A percentile compares a stretch with the other conserved stretches of the same genome.
Conservation (phyloP, 2,888 invertebrate genomes). For the Carcina quercana region DNA sequence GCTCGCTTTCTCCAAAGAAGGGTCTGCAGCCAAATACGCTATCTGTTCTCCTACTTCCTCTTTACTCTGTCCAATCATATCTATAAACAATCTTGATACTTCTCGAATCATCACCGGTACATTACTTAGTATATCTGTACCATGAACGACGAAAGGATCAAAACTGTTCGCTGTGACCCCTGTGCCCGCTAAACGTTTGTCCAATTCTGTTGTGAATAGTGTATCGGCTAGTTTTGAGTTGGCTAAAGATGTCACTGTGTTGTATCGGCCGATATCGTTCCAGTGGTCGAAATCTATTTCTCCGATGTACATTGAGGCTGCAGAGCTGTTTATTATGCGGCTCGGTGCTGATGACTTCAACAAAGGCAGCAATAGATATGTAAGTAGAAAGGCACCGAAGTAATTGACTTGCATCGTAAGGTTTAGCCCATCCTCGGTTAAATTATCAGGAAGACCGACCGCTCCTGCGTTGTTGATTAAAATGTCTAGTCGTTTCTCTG, state of each 20-base stretch:
- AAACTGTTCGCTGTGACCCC: constrained; percentile 79
- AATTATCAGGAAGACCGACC: constrained; percentile 44
- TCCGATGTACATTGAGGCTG: constrained; percentile 70
- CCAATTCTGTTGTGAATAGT: constrained; percentile 76
- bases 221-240: constrained; percentile 76
- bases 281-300: constrained; percentile 51
- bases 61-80: constrained; percentile 44
- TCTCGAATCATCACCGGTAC: constrained; percentile 27
- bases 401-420: constrained; percentile 81
- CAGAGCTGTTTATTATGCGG: constrained; percentile 78
- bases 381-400: constrained; percentile 82
- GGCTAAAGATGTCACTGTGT: constrained; percentile 32
- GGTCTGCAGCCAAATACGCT: constrained; percentile 43
- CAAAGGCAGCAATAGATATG: constrained; percentile 75
- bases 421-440: constrained; percentile 78
- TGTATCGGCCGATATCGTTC: constrained; percentile 46
- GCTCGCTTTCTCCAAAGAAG: constrained; percentile 33
- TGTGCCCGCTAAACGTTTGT: constrained; percentile 63
- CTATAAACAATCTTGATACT: constrained; percentile 34
- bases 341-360: constrained; percentile 73
- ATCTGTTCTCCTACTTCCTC: constrained; percentile 49
- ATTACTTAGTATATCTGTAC: constrained; percentile 43
- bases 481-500: constrained; percentile 58
- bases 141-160: constrained; percentile 64
- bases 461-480: constrained; percentile 77